Conservation (phyloP, 1,140 invertebrate genomes). For the Rhizoglyphus robini region DNA sequence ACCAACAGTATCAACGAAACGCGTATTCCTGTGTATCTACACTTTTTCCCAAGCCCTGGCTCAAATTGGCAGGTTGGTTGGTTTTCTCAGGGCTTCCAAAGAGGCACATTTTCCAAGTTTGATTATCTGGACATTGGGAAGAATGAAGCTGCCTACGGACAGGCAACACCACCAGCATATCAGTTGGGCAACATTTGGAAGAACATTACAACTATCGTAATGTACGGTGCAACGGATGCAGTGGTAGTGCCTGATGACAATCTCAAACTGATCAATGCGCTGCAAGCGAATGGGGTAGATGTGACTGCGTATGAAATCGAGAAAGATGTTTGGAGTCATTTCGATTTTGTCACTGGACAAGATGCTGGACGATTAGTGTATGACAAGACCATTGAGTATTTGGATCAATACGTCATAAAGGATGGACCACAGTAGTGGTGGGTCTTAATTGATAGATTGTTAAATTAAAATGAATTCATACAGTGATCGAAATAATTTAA, state of each 20-base stretch:
- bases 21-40: conserved; percentile 53
- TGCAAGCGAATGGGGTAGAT: conserved; percentile 5
- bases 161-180: background rate
- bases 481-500: no score
- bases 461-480: no score
- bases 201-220: background rate
- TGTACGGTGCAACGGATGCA: conserved; percentile 5
- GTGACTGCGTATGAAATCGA: background rate
- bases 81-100: conserved; percentile 35
- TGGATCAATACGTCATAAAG: no score
- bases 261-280: background rate
- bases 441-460: no score
- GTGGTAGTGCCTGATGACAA: conserved; percentile 17
- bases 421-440: no score
- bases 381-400: no score
- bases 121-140: conserved; percentile 25
- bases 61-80: conserved; percentile 57
- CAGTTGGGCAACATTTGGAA: background rate
- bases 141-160: conserved; percentile 7
- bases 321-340: conserved; percentile 12
- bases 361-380: no score
- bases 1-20: conserved; percentile 37
- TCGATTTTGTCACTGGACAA: conserved; percentile 21
- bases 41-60: conserved; percentile 66
- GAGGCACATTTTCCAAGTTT: conserved; percentile 24